Conservation (phyloP, 2,797 vertebrate genomes). For the Callimico goeldii region DNA sequence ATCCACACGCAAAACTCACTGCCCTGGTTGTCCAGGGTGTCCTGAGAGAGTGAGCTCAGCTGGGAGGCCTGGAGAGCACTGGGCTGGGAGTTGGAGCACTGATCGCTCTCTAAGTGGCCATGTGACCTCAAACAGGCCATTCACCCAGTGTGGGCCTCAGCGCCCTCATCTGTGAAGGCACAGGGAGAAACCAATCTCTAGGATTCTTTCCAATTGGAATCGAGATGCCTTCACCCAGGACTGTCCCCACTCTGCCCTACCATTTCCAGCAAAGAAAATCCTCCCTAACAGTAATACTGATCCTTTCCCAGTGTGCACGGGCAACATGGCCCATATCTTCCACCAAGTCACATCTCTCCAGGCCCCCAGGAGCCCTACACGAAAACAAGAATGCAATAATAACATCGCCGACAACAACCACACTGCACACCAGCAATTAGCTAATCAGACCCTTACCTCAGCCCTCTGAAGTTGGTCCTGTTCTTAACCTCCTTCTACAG, state of each 20-base stretch:
- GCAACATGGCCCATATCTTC: background rate
- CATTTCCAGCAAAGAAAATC: background rate
- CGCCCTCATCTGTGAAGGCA: background rate
- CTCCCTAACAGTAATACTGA: too few relatives aligned
- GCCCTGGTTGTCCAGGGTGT: background rate
- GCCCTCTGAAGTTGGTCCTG: background rate
- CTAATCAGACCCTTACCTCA: accelerated
- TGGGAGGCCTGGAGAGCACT: too few relatives aligned
- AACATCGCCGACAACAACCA: background rate
- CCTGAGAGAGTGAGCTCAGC: background rate
- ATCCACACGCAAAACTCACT: accelerated
- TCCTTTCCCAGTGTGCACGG: background rate
- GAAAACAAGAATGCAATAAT: background rate
- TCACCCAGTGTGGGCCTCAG: background rate
- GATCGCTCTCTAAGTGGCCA: accelerated
- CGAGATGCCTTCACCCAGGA: background rate
- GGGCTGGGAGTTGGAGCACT: background rate
- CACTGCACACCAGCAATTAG: accelerated
- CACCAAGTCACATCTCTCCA: background rate
- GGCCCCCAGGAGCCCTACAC: background rate
- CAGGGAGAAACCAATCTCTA: accelerated
- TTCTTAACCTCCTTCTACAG: background rate
- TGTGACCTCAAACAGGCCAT: background rate
- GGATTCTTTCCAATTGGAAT: background rate
- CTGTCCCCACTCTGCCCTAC: accelerated